These are phyloP conservation scores for Macropis europaea DNA, from an alignment of 2,888 invertebrate genomes.

Conservation along the genomic window DNA sequence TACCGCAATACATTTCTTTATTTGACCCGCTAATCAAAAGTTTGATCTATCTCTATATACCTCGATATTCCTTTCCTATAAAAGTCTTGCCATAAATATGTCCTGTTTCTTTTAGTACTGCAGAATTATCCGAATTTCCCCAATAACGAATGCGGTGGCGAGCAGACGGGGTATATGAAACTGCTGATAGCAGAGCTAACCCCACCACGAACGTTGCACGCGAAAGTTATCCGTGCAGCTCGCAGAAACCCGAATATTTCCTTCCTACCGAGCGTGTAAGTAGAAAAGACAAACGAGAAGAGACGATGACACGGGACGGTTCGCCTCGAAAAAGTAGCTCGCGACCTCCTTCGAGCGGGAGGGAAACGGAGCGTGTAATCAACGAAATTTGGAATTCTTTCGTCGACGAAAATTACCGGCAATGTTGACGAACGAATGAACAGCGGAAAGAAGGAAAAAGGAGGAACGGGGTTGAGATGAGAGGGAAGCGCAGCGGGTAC, in stretches of 20 bases:
- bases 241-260: background rate
- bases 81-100: no score
- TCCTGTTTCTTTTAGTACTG: no score
- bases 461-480: background rate
- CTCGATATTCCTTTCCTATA: no score
- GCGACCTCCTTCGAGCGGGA: background rate
- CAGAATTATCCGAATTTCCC: no score
- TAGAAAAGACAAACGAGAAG: background rate
- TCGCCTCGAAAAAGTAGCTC: no score
- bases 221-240: background rate
- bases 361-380: conserved; percentile 29
- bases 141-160: no score
- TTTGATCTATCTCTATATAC: no score
- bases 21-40: no score
- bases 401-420: conserved; percentile 24
- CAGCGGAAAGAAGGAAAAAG: background rate
- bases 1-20: no score
- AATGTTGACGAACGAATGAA: conserved; percentile 34
- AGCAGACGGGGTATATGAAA: background rate
- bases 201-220: no score
- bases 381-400: conserved; percentile 35
- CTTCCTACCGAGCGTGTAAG: background rate
- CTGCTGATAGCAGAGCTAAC: no score
- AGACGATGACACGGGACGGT: background rate
- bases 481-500: background rate